A percentile compares a stretch with the other conserved stretches of the same genome.
These are phyloP conservation scores for Misgurnus mizolepis DNA, from an alignment of 2,113 vertebrate species.

Conservation along the genomic window DNA sequence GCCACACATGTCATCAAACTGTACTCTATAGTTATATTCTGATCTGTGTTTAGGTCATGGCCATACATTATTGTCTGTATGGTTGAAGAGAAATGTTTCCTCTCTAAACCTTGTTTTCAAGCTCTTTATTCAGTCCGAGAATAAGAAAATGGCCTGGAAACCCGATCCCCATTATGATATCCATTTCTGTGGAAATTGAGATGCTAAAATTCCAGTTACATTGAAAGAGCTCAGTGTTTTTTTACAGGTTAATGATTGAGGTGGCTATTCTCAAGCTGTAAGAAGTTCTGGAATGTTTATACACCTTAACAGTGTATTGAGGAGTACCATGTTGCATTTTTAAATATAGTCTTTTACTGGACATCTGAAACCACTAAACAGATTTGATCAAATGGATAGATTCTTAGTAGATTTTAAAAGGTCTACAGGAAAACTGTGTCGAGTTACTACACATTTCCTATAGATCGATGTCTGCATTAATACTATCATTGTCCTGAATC, in stretches of 20 bases:
- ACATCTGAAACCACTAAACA: not conserved
- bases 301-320: too few species aligned
- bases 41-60: not conserved
- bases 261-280: slow-evolving; percentile 11
- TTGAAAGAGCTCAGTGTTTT: slow-evolving; percentile 11
- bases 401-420: too few species aligned
- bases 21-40: not conserved
- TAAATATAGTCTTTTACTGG: not conserved
- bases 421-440: too few species aligned
- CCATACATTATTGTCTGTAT: not conserved
- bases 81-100: not conserved
- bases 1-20: slow-evolving; percentile 14
- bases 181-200: slow-evolving; percentile 12
- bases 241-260: slow-evolving; percentile 3
- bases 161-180: slow-evolving; percentile 13
- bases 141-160: slow-evolving; percentile 18
- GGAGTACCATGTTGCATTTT: not conserved
- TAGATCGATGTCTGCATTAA: too few species aligned
- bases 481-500: too few species aligned
- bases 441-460: too few species aligned
- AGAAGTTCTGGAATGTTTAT: slow-evolving; percentile 15
- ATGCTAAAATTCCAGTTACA: slow-evolving; percentile 12
- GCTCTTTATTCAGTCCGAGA: not conserved
- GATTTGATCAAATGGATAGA: too few species aligned
- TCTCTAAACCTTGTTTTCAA: not conserved